Conservation (phyloP, 1,140 invertebrate species). For the Aphelenchoides fujianensis region DNA sequence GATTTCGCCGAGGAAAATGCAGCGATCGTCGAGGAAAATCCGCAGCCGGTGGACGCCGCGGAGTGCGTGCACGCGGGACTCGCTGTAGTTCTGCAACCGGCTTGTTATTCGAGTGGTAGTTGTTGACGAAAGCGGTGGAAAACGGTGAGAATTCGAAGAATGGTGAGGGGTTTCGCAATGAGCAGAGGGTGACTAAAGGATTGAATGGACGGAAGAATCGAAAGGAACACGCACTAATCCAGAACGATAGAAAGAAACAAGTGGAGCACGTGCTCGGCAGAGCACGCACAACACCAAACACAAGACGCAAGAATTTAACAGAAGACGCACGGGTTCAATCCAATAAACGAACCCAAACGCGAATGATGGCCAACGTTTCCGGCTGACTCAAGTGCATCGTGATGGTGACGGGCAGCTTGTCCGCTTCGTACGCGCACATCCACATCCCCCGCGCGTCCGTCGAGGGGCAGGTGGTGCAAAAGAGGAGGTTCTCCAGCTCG, state of each 20-base stretch:
- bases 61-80: constrained; percentile 46
- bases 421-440: constrained; percentile 42
- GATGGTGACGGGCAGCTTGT: constrained; percentile 34
- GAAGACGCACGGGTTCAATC: background rate
- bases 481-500: constrained; percentile 31
- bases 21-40: constrained; percentile 41
- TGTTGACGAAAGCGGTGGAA: no score
- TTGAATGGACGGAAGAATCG: no score
- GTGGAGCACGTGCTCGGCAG: no score
- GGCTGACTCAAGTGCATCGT: constrained; percentile 8
- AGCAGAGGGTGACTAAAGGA: no score
- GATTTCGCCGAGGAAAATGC: constrained; percentile 49
- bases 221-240: no score
- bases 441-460: constrained; percentile 34
- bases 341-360: constrained; percentile 44
- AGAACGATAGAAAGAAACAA: no score
- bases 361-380: constrained; percentile 46
- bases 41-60: constrained; percentile 37
- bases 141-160: no score
- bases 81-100: constrained; percentile 48
- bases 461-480: constrained; percentile 28
- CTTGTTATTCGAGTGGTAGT: no score
- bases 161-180: no score
- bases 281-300: no score
- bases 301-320: background rate